Conservation (phyloP, 2,888 invertebrate genomes). For the Tridacna gigas region DNA sequence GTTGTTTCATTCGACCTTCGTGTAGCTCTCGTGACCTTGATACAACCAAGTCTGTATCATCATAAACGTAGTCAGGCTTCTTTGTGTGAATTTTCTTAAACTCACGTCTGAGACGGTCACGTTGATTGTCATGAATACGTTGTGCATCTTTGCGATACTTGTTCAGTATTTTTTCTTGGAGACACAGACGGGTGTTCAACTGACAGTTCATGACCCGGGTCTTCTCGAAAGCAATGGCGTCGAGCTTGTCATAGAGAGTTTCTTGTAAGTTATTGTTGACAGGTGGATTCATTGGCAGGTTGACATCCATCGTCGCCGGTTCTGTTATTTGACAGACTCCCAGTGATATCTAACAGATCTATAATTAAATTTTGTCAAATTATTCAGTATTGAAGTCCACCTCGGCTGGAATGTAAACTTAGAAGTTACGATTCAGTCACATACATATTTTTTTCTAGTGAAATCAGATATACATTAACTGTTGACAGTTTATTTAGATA, state of each 20-base stretch:
- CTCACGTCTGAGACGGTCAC: conserved; percentile 45
- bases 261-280: conserved; percentile 59
- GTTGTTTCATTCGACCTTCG: conserved; percentile 31
- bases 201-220: conserved; percentile 55
- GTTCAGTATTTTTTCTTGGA: conserved; percentile 57
- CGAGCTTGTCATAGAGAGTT: conserved; percentile 52
- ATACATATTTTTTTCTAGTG: neutral
- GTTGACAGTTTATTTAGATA: neutral
- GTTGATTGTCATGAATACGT: conserved; percentile 42
- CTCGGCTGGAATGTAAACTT: too few species aligned
- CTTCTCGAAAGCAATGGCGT: conserved; percentile 54
- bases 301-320: conserved; percentile 53
- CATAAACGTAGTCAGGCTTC: conserved; percentile 60
- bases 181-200: conserved; percentile 41
- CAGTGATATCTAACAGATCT: too few species aligned
- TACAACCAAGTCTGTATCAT: conserved; percentile 46
- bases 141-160: conserved; percentile 57
- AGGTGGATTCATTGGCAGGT: conserved; percentile 58
- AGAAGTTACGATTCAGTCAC: neutral
- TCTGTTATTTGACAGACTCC: too few species aligned
- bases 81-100: conserved; percentile 50
- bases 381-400: too few species aligned
- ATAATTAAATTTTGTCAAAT: too few species aligned
- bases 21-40: conserved; percentile 25
- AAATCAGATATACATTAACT: neutral